Evolutionary conservation across 2,797 vertebrate species (phyloP).

Genomic region (Amphiprion clarkii): DNA sequence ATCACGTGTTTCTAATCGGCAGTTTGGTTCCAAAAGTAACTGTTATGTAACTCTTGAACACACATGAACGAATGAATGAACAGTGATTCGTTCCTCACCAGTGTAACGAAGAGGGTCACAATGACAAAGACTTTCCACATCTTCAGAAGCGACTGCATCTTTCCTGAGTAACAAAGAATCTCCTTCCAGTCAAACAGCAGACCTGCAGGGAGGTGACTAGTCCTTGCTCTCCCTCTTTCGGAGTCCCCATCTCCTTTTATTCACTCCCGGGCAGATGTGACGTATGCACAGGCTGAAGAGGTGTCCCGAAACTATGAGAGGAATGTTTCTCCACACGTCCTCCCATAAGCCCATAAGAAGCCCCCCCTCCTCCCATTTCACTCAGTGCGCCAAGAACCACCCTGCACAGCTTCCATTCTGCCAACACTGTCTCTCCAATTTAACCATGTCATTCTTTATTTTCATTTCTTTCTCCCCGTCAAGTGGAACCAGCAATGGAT

Average conservation of each 20-base stretch:
- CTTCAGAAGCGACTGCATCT: slow-evolving; percentile 30
- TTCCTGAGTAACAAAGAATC: slow-evolving; percentile 6
- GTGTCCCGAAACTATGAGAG: slow-evolving; percentile 89
- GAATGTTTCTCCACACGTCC: slow-evolving; percentile 88
- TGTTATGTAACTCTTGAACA: not conserved
- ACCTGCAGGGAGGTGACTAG: slow-evolving; percentile 12
- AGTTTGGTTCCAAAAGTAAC: not conserved
- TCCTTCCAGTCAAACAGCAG: slow-evolving; percentile 12
- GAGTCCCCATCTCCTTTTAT: slow-evolving; percentile 83
- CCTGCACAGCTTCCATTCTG: slow-evolving; percentile 30
- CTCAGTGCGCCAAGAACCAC: slow-evolving; percentile 57
- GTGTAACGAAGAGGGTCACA: slow-evolving; percentile 39
- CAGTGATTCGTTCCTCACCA: slow-evolving; percentile 61
- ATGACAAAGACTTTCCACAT: slow-evolving; percentile 62
- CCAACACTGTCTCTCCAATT: slow-evolving; percentile 26
- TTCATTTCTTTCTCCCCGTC: slow-evolving; percentile 20
- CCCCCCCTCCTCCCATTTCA: slow-evolving; percentile 12
- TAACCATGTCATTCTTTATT: slow-evolving; percentile 29
- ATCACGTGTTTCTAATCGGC: slow-evolving; percentile 17
- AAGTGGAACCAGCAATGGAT: slow-evolving; percentile 14
- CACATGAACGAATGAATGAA: not conserved
- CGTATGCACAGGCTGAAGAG: slow-evolving; percentile 86
- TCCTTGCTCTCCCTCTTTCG: slow-evolving; percentile 45
- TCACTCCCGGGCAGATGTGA: slow-evolving; percentile 81
- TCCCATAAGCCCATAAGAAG: slow-evolving; percentile 75